Base-by-base conservation (phyloP, 2,113 vertebrate species). In the Nothoprocta perdicaria region DNA sequence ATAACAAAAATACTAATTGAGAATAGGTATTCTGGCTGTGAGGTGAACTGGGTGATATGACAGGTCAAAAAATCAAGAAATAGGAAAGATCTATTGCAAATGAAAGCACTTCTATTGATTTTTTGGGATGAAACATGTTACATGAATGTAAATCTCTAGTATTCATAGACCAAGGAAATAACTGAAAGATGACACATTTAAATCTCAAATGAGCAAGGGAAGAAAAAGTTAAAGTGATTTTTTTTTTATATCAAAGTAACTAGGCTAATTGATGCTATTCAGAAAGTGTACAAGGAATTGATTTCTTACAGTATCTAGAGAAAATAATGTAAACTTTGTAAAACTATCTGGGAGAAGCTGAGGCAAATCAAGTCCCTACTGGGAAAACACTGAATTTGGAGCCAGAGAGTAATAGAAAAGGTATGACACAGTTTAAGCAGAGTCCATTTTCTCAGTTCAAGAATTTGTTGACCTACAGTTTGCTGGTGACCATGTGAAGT, bases 201-300 rank as follows among this genome's bases (percentile, higher is more conserved):
- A 78, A 50, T 71, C 45, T 80, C 35, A 83, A 46, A 71, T 85
- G 60, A 91, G 48, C n/a, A 69, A 60, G 12, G 31, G 23, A 31
- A 50, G 89, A 31, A 90, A 69, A 14, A 19, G 24, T 31, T 53
- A 53, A 38, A 14, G 41, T 43, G 8, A 3, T 86, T 67, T 38
- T 86, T 67, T 62, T 67, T 67, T 61, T 60, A 6, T 21, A 53
- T 58, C 78, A 26, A 86, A 84, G 40, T 57, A 74, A 92, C 14
- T 78, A 86, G 82, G 88, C 27, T 95, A 94, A 92, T 88, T 95
- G 80, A 66, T 94, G 41, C 90, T 92, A 94, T 94, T 94, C 82
- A 74, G 83, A 88, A 85, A 69, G 9, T 23, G 27, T 55, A 80
- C 33, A 71, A 80, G 33, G 12, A 40, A 74, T 38, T 83, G 41